These are phyloP conservation scores for Papilio glaucus DNA, from an alignment of 1,140 invertebrate genomes.

Conservation along the genomic window DNA sequence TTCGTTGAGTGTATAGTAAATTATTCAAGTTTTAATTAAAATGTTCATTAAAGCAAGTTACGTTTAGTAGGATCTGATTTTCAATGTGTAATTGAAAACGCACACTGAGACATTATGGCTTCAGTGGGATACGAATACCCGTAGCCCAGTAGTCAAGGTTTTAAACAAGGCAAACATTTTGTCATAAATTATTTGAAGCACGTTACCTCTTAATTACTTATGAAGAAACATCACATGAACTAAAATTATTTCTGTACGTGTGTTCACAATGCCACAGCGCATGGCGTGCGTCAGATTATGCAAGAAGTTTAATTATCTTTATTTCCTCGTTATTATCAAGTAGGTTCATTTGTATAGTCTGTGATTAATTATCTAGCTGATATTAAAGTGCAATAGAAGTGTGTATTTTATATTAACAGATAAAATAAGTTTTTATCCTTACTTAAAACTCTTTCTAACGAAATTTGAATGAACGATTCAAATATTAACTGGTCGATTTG, in stretches of 20 bases:
- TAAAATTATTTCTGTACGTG: neutral
- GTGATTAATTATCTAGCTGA: neutral
- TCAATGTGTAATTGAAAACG: neutral
- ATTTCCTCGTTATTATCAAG: conserved; percentile 15
- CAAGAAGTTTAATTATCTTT: conserved; percentile 6
- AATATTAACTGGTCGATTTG: too few species aligned
- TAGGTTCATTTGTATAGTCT: neutral
- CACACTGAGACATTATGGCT: neutral
- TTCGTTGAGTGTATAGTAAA: neutral
- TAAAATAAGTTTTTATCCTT: too few species aligned
- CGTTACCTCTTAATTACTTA: neutral
- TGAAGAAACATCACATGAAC: neutral
- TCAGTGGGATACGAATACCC: neutral
- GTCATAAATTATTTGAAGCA: neutral
- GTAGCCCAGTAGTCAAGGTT: neutral
- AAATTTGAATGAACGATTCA: too few species aligned
- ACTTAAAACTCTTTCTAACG: too few species aligned
- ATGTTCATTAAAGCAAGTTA: neutral
- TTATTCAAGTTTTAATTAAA: conserved; percentile 20
- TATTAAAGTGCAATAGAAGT: neutral
- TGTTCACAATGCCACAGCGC: neutral
- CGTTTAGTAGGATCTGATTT: neutral
- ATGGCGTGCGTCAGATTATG: conserved; percentile 6
- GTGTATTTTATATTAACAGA: neutral
- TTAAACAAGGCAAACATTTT: neutral